These are phyloP conservation scores for Clarias pachynema DNA, from an alignment of 2,797 vertebrate genomes.

Conservation along the genomic window DNA sequence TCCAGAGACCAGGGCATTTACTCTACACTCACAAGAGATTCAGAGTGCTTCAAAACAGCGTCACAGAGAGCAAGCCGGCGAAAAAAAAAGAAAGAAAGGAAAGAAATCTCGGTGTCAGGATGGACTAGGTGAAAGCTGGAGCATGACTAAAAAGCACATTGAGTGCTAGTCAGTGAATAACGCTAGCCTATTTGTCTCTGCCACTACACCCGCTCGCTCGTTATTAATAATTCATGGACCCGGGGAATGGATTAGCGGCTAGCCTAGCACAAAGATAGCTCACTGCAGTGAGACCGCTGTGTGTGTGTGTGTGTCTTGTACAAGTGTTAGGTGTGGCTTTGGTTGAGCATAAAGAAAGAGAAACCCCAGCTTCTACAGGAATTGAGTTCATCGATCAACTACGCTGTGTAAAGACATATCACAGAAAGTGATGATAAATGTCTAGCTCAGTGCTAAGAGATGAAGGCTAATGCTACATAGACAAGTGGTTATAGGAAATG, in stretches of 20 bases:
- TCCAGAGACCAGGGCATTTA: conserved; percentile 55
- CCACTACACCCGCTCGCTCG: conserved; percentile 90
- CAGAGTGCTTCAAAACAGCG: conserved; percentile 32
- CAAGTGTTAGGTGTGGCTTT: conserved; percentile 74
- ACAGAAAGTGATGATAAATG: conserved; percentile 25
- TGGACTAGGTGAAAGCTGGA: conserved; percentile 87
- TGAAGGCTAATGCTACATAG: background rate
- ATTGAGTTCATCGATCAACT: conserved; percentile 93
- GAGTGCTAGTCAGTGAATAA: conserved; percentile 94
- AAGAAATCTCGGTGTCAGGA: conserved; percentile 86
- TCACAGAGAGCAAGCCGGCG: conserved; percentile 5
- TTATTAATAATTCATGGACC: conserved; percentile 99
- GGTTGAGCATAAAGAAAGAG: conserved; percentile 76
- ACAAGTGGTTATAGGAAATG: background rate
- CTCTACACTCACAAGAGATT: conserved; percentile 59
- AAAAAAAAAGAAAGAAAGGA: conserved; percentile 48
- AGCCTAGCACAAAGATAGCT: conserved; percentile 87
- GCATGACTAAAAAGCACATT: conserved; percentile 99
- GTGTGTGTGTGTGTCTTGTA: conserved; percentile 62
- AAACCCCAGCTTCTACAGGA: conserved; percentile 71
- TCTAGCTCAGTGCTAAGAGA: background rate
- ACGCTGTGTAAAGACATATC: conserved; percentile 55
- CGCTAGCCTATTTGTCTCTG: conserved; percentile 98
- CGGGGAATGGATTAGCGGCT: conserved; percentile 96
- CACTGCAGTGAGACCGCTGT: conserved; percentile 38